Base-by-base conservation (phyloP, 2,797 vertebrate genomes). In the Diplodus puntazzo region DNA sequence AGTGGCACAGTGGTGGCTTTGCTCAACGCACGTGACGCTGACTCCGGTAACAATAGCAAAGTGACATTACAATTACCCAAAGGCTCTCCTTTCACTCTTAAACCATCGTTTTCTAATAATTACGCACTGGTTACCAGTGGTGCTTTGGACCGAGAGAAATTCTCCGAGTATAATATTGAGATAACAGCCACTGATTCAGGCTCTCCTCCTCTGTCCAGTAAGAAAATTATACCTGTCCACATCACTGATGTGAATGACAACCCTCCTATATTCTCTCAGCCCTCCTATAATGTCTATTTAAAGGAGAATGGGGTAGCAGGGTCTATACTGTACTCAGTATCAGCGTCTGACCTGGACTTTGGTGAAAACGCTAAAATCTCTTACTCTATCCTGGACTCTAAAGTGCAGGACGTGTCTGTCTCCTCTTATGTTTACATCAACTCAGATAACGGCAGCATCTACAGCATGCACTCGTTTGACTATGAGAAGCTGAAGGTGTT, bases 231-330 rank as follows among this genome's bases (percentile, higher is more conserved):
- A 46, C 49, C 88, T 3, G 94, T 97, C 61, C 93, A 86, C 17
- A 95, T 97, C 52, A 95, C 94, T 6, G 97, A 97, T 82, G 86
- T 97, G 70, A 97, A 97, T 0, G 97, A 97, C 92, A 97, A 96
- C 0, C 88, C 94, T 0, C 96, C 96, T 50, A 86, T 89, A 23
- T 84, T 92, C 16, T 88, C 94, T 2, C 95, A 96, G 52, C 70
- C 93, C 58, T 95, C 89, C 46, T 97, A 97, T 0, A 94, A 95
- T 43, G 94, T 96, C 4, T 97, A 96, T 30, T 92, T 97, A 17
- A 94, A 90, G 14, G 97, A 97, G 86, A 97, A 97, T 73, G 96
- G 95, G 5, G 11, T 81, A 2, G 88, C 96, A 0, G 97, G 96
- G 10, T 93, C 93, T 14, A 92, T 96, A 46, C 86, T 97, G 52